These are phyloP conservation scores for Promerops cafer DNA, from an alignment of 2,113 vertebrate genomes.

Conservation along the genomic window DNA sequence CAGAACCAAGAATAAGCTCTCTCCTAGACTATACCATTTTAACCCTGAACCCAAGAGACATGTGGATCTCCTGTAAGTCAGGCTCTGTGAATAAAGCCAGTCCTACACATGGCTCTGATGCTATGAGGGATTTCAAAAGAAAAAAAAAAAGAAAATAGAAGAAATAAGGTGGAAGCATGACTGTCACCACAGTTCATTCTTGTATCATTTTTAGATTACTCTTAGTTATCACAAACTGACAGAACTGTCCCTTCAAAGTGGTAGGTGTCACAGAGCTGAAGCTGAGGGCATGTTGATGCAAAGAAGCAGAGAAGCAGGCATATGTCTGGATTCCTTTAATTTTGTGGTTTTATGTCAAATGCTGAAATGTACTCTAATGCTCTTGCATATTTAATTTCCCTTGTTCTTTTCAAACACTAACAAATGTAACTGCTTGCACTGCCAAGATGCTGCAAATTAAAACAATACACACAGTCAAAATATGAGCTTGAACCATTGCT, in stretches of 20 bases:
- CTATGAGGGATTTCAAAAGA: neutral
- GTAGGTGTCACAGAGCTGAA: neutral
- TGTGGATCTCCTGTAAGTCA: neutral
- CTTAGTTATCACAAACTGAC: neutral
- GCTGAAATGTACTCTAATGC: neutral
- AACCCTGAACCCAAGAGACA: neutral
- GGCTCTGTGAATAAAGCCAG: neutral
- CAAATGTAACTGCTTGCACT: constrained; percentile 8
- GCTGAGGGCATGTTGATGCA: neutral
- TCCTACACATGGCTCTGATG: neutral
- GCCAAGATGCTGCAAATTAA: constrained; percentile 28
- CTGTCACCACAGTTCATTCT: neutral
- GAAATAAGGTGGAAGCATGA: neutral
- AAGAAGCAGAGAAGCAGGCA: neutral
- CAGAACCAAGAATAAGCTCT: neutral
- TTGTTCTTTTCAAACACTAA: constrained; percentile 43
- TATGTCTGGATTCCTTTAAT: constrained; percentile 18
- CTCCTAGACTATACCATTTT: neutral
- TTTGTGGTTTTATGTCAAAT: constrained; percentile 24
- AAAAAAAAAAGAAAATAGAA: neutral
- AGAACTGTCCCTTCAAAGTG: neutral
- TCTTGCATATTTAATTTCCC: constrained; percentile 38
- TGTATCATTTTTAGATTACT: neutral
- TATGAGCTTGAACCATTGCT: neutral
- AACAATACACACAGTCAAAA: neutral